Percentiles rank a stretch among this genome's conserved stretches.
Evolutionary conservation across 2,797 vertebrate genomes (phyloP).

Genomic region (Scolopax bukidnonensis): DNA sequence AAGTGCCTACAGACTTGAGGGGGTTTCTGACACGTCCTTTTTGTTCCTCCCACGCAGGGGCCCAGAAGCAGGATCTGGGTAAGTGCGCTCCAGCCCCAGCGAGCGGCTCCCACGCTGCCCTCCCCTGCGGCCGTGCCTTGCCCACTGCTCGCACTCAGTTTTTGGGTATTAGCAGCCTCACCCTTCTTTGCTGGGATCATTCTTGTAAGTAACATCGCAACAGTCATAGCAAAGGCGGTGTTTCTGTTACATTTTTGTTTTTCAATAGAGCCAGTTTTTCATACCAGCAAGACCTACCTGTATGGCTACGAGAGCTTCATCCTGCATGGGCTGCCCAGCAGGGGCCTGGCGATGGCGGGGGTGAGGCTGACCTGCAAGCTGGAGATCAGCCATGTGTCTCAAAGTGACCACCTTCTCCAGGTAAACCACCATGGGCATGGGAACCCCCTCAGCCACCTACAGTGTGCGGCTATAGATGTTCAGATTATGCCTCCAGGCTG

Average conservation of each 20-base stretch:
- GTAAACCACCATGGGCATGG: not conserved
- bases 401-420: conserved; percentile 55
- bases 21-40: not conserved
- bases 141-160: not conserved
- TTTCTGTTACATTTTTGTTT: not conserved
- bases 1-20: not conserved
- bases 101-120: not conserved
- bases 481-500: fast-evolving
- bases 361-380: conserved; percentile 60
- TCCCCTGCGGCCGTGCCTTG: not conserved
- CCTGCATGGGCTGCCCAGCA: conserved; percentile 46
- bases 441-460: fast-evolving
- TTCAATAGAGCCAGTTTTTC: conserved; percentile 67
- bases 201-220: not conserved
- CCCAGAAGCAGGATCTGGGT: conserved; percentile 56
- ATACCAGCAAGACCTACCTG: conserved; percentile 42
- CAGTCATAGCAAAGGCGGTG: not conserved
- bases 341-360: conserved; percentile 32
- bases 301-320: conserved; percentile 60
- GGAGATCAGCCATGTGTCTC: conserved; percentile 54
- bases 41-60: conserved; percentile 41
- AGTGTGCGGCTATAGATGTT: fast-evolving
- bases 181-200: not conserved
- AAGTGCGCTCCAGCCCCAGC: not conserved
- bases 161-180: not conserved